Base-by-base conservation (phyloP, 2,113 vertebrate species). In the Lepidothrix coronata region DNA sequence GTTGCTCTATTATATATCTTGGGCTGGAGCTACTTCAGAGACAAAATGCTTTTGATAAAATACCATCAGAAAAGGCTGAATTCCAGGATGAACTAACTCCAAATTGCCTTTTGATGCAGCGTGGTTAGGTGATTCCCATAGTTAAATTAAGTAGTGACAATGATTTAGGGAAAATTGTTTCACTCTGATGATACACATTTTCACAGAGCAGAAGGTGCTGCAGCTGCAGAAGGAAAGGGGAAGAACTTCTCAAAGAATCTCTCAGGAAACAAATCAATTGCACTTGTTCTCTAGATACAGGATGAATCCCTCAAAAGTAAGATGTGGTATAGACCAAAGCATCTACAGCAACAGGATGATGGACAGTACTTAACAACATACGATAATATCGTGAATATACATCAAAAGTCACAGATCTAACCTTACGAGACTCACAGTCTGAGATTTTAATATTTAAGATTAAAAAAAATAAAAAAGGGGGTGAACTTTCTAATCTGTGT, bases 361-460 rank as follows among this genome's bases (percentile, higher is more conserved):
- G 21, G 9, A 35, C 9, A 63, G 21, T 30, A 61, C 8, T 73
- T 91, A 62, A 44, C 2, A 89, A 33, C 16, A 22, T 19, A 70
- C 55, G 65, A 57, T 44, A 83, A 39, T 35, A 77, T 46, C 90
- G 30, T 28, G 51, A 89, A 91, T 4, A 65, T 27, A 7, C 35
- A 81, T 85, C 35, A 82, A 70, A 93, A 97, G 52, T 73, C 76
- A 93, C 41, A 85, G n/a, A 62, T 58, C 20, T 85, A 88, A 73
- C n/a, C 15, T 66, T 62, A 83, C 10, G 12, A 70, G 25, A 76
- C 25, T 70, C 51, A 43, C 3, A 37, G 52, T 21, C 59, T 2
- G 5, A 75, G n/a, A 66, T 46, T 79, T 82, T 70, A 83, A 49
- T 54, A 66, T 65, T 88, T 72, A 65, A 82, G 22, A 79, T 82